Conservation (phyloP, 1,140 invertebrate genomes). For the Ips typographus region DNA sequence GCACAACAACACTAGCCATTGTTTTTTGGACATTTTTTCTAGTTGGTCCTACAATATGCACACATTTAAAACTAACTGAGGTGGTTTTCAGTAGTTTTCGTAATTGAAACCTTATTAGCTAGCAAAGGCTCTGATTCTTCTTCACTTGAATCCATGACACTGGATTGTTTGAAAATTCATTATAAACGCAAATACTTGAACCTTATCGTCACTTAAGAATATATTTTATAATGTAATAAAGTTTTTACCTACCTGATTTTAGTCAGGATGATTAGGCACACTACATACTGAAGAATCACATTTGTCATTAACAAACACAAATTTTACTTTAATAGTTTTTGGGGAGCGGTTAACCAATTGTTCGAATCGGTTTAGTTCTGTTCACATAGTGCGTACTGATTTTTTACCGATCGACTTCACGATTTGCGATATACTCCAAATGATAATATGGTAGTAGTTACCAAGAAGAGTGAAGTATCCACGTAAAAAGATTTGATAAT, state of each 20-base stretch:
- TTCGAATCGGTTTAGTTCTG: background rate
- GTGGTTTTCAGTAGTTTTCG: too few relatives aligned
- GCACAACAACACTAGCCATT: conserved; percentile 73
- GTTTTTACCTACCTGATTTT: too few relatives aligned
- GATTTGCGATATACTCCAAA: conserved; percentile 19
- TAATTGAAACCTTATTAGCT: too few relatives aligned
- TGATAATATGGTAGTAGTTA: conserved; percentile 11
- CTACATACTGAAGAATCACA: too few relatives aligned
- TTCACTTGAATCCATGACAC: too few relatives aligned
- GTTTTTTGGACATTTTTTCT: conserved; percentile 72
- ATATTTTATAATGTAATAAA: too few relatives aligned
- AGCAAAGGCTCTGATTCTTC: too few relatives aligned
- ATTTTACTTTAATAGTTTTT: background rate
- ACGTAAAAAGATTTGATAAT: conserved; percentile 16
- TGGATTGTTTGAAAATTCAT: too few relatives aligned
- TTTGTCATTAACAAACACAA: conserved; percentile 2
- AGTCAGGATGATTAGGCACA: too few relatives aligned
- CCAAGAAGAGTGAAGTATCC: conserved; percentile 10
- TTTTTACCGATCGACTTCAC: background rate
- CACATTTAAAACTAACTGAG: too few relatives aligned
- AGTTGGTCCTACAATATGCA: background rate
- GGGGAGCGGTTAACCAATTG: conserved; percentile 29
- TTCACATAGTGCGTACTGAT: background rate
- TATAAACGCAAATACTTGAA: too few relatives aligned
- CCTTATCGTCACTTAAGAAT: too few relatives aligned